Evolutionary conservation across 2,888 invertebrate species (phyloP).

Genomic region (Hemaris fuciformis): DNA sequence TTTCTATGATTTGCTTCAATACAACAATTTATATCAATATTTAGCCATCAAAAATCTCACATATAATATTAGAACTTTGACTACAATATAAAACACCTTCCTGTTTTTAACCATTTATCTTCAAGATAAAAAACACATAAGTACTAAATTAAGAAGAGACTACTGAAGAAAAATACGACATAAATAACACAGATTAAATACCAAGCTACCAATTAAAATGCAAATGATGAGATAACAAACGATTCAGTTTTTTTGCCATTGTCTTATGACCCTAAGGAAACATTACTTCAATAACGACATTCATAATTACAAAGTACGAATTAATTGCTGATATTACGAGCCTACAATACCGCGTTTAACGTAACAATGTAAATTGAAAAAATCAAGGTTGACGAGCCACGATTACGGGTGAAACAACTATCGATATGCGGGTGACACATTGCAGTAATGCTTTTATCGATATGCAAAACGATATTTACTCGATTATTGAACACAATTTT

Average conservation of each 20-base stretch:
- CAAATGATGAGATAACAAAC: background rate
- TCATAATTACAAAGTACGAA: background rate
- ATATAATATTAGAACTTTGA: too few species aligned
- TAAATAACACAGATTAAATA: background rate
- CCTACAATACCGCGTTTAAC: background rate
- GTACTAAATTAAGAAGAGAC: background rate
- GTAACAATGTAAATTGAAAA: constrained; percentile 4
- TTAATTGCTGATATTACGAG: background rate
- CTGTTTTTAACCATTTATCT: too few species aligned
- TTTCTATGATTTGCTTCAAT: too few species aligned
- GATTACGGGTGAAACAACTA: background rate
- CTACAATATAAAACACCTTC: too few species aligned
- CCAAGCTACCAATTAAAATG: background rate
- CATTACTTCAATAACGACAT: background rate
- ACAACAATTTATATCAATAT: too few species aligned
- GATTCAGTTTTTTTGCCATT: background rate
- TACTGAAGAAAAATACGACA: background rate
- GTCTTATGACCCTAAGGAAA: background rate
- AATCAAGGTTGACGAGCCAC: background rate
- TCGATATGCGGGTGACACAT: background rate
- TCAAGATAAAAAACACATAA: too few species aligned
- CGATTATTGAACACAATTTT: background rate
- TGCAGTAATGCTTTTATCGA: background rate
- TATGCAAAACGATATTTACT: background rate
- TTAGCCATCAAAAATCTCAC: too few species aligned